These are phyloP conservation scores for Rattus norvegicus DNA, from an alignment of 2,113 vertebrate species.

Conservation along the genomic window GRCr8 NC_086029.1:47787001-47787500, in stretches of 20 bases:
- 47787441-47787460: background rate
- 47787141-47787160: background rate
- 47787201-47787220: background rate
- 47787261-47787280: background rate
- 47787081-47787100: background rate
- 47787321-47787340: background rate
- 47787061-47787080: background rate
- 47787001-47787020: background rate
- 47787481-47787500: background rate
- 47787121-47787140: background rate
- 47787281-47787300: background rate
- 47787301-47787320: background rate
- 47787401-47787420: background rate
- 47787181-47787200: background rate
- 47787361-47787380: background rate
- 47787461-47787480: background rate
- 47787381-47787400: background rate
- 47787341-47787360: background rate
- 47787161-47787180: background rate
- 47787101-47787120: background rate
- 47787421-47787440: background rate
- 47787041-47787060: background rate
- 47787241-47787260: slow-evolving; percentile 4
- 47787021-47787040: background rate
- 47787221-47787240: background rate